phyloP scores from a whole-genome alignment of 1,140 invertebrate genomes.

The Rhyzopertha dominica region DNA sequence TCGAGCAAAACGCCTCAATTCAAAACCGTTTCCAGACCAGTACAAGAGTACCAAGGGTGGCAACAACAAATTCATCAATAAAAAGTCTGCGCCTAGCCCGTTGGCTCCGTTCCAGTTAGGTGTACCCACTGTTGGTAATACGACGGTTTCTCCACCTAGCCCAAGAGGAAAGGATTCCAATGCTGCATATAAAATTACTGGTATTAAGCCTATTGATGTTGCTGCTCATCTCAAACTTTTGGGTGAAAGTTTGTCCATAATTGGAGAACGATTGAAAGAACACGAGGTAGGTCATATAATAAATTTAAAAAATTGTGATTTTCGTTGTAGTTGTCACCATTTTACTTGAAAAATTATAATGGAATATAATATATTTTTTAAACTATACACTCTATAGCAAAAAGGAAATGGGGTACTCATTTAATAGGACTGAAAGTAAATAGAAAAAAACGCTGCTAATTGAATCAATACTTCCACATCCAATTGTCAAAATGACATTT shows the following conservation, averaged over 20 bases:
- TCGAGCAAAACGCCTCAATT: slow-evolving; percentile 52
- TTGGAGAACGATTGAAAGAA: slow-evolving; percentile 87
- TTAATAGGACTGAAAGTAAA: too few relatives aligned
- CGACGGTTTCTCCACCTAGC: slow-evolving; percentile 49
- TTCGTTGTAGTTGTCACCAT: too few relatives aligned
- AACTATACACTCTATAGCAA: too few relatives aligned
- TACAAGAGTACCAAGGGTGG: slow-evolving; percentile 34
- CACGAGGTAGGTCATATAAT: slow-evolving; percentile 64
- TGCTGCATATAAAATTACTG: slow-evolving; percentile 60
- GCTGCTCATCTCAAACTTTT: slow-evolving; percentile 89
- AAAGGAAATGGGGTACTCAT: too few relatives aligned
- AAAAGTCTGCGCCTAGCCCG: slow-evolving; percentile 45
- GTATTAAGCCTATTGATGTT: slow-evolving; percentile 81
- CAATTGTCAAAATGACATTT: too few relatives aligned
- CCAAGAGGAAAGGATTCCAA: slow-evolving; percentile 45
- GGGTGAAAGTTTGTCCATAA: slow-evolving; percentile 88
- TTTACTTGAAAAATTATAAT: too few relatives aligned
- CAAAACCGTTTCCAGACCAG: slow-evolving; percentile 30
- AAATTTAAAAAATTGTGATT: slow-evolving; percentile 5
- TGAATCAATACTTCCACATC: too few relatives aligned
- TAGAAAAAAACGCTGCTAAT: too few relatives aligned
- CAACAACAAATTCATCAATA: slow-evolving; percentile 48
- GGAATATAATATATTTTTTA: too few relatives aligned
- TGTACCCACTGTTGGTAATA: slow-evolving; percentile 45
- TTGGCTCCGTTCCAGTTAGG: slow-evolving; percentile 48